Evolutionary conservation across 2,113 vertebrate genomes (phyloP), one percentile per base, ranked within the genome.

Genomic region (Hymenochirus boettgeri): DNA sequence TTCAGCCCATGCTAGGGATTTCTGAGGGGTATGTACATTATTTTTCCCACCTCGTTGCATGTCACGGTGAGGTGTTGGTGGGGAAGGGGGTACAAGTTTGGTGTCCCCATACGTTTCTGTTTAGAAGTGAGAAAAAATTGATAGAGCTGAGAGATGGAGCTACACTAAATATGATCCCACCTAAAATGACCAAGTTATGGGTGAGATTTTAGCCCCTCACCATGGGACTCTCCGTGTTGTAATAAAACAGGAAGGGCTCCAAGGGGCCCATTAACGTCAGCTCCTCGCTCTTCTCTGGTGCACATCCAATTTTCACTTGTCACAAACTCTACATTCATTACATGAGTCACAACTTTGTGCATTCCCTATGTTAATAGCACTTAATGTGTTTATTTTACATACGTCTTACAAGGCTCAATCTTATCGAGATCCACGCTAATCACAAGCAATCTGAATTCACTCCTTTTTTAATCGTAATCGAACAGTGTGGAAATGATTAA

Each of bases 271-370:
- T 57, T 39, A 12, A 31, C 37, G n/a, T n/a, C n/a, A n/a, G n/a
- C 6, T 11, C 24, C 11, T 47, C 21, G 11, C 4, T 7, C 23
- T 37, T 26, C 15, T 45, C 27, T 45, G 45, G 9, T n/a, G 47
- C 18, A 12, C 37, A 15, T 31, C 47, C 27, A 35, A 62, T 62
- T 62, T 52, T 51, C 60, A 62, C 47, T 62, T 52, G 47, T 62
- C 60, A 51, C 27, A 51, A 19, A 24, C 13, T 11, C 31, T 24
- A 9, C n/a, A 6, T 17, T 23, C 12, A 3, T 19, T 13, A 18
- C 22, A 18, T 21, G 25, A 61, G 58, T 31, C 42, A 48, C n/a
- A 47, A n/a, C 31, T 21, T 61, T n/a, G n/a, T 33, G 45, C 58
- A 22, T 10, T 26, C 13, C 27, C 10, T 5, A 48, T 21, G 18